Conservation (phyloP, 2,888 invertebrate genomes). For the Thumatha senex region DNA sequence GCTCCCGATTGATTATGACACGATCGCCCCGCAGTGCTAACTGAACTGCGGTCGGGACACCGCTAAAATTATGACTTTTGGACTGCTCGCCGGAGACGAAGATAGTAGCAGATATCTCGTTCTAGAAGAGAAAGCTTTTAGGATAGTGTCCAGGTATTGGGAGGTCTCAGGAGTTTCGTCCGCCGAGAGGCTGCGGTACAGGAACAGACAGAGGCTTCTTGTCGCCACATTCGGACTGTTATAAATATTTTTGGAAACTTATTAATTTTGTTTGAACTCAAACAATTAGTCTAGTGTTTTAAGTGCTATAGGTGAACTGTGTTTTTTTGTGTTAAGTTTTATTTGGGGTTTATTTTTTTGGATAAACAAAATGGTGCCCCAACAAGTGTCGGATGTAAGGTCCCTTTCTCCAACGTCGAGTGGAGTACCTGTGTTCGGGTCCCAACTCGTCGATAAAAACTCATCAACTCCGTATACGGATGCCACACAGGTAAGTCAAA, state of each 20-base stretch:
- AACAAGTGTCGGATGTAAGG: constrained; percentile 85
- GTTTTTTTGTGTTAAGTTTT: constrained; percentile 66
- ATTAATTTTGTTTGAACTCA: constrained; percentile 55
- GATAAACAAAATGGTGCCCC: constrained; percentile 88
- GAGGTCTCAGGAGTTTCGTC: constrained; percentile 67
- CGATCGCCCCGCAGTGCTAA: constrained; percentile 75
- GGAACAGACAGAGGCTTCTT: constrained; percentile 62
- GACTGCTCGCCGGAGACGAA: constrained; percentile 74
- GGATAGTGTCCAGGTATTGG: constrained; percentile 80
- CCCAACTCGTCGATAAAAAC: constrained; percentile 94
- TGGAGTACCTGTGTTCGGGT: constrained; percentile 92
- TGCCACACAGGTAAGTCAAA: constrained; percentile 95
- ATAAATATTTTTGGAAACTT: constrained; percentile 53
- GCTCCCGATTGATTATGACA: constrained; percentile 68
- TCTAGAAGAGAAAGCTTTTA: constrained; percentile 75
- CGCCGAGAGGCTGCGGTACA: constrained; percentile 74
- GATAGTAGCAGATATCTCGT: constrained; percentile 73
- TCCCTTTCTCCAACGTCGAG: constrained; percentile 85
- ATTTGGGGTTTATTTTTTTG: constrained; percentile 57
- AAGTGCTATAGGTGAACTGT: constrained; percentile 80
- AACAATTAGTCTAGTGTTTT: constrained; percentile 60
- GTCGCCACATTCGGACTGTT: constrained; percentile 66
- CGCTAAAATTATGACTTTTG: constrained; percentile 83
- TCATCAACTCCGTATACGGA: constrained; percentile 98
- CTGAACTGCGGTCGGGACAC: constrained; percentile 73